Evolutionary conservation across 2,888 invertebrate genomes (phyloP), one percentile per base, ranked within the genome.

Genomic region (Cephus runcator): DNA sequence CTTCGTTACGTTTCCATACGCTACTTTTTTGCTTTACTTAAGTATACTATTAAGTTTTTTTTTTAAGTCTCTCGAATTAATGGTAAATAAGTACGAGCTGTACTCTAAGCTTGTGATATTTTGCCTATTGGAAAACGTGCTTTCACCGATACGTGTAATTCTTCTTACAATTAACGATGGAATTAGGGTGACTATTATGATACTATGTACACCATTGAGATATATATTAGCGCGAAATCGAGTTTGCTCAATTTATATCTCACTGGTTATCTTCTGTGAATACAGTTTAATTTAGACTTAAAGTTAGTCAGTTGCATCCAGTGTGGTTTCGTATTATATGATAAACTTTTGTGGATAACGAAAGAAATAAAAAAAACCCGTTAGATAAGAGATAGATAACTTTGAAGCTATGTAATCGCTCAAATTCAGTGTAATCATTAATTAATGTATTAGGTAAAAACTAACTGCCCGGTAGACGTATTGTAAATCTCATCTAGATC

Each of bases 401-500:
- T 85, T 83, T 79, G 81, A 84, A 85, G 82, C 82, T 83, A 85
- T 89, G 83, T 87, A 87, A 87, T 86, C 88, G 88, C 88, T 89
- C 89, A 84, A 84, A 79, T 78, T 79, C 74, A 34, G 77, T 82
- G 78, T 78, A 83, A 83, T 56, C 56, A 56, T 82, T 84, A 76
- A 34, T 84, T 84, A 76, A 82, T 77, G 79, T 79, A 80, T 76
- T 81, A 83, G 80, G 78, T 78, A 77, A 78, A 76, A 56, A 78
- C 77, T 73, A 80, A 84, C 78, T 84, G 81, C 80, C 83, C 79
- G 77, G 78, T 75, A 79, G 77, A 81, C 73, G 69, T 75, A 82
- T 79, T 71, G 30, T 71, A 74, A 35, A 74, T 79, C 68, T 79
- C 75, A 78, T 79, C 75, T 73, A 77, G 36, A 73, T 76, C 69